A percentile compares a stretch with the other conserved stretches of the same genome.
Evolutionary conservation across 2,888 invertebrate genomes (phyloP).

Genomic region (Gisinianus flammeolus): DNA sequence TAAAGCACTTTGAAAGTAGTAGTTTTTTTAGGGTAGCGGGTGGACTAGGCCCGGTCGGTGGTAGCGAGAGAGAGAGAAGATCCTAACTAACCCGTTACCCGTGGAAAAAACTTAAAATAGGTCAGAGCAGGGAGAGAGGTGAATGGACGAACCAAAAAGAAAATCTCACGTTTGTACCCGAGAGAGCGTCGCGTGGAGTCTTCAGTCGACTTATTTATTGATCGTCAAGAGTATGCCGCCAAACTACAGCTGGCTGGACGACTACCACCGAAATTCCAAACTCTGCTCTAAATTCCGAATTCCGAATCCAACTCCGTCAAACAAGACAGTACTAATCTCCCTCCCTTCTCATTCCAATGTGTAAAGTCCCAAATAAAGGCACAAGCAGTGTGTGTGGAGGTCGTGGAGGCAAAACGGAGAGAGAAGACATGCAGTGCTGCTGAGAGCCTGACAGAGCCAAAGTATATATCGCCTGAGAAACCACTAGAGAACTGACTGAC

Average conservation of each 20-base stretch:
- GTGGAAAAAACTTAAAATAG: constrained; percentile 29
- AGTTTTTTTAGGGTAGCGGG: neutral
- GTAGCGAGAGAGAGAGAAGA: neutral
- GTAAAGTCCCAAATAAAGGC: neutral
- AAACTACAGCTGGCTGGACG: constrained; percentile 4
- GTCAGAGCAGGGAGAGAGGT: constrained; percentile 27
- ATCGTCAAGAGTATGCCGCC: neutral
- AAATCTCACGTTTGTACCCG: neutral
- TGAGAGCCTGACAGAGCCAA: no score
- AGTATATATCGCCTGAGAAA: no score
- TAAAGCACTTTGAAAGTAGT: neutral
- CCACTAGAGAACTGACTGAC: no score
- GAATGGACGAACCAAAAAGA: constrained; percentile 13
- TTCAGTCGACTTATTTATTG: neutral
- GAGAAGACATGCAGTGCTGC: no score
- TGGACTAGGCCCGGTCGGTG: neutral
- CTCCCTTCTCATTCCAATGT: no score
- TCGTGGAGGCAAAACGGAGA: no score
- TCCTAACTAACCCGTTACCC: constrained; percentile 23
- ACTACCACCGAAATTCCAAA: neutral
- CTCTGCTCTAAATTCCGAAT: neutral
- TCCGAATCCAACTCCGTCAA: neutral
- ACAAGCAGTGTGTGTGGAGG: no score
- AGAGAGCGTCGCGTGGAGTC: constrained; percentile 7
- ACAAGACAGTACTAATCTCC: neutral